phyloP scores from a whole-genome alignment of 2,113 vertebrate genomes.

The Gymnobelideus leadbeateri region DNA sequence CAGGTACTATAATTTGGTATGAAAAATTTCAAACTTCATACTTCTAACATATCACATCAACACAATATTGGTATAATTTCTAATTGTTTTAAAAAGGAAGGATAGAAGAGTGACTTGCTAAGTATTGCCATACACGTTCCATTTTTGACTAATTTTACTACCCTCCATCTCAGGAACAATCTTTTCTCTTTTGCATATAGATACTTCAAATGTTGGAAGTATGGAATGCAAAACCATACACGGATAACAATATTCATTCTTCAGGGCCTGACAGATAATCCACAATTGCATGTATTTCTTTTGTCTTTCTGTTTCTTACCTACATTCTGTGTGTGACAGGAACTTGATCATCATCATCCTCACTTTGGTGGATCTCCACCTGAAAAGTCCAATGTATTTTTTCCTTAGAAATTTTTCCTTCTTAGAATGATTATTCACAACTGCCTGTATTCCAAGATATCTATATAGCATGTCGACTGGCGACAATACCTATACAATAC shows the following conservation, averaged over 20 bases:
- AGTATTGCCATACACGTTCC: not conserved
- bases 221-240: slow-evolving; percentile 62
- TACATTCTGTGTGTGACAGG: slow-evolving; percentile 64
- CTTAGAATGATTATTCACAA: slow-evolving; percentile 21
- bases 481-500: too few relatives aligned
- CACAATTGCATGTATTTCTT: slow-evolving; percentile 64
- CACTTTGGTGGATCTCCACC: slow-evolving; percentile 31
- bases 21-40: too few relatives aligned
- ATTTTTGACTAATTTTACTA: not conserved
- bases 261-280: slow-evolving; percentile 64
- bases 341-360: slow-evolving; percentile 64
- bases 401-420: slow-evolving; percentile 61
- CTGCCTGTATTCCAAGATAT: not conserved
- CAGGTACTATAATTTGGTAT: too few relatives aligned
- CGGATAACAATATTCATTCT: slow-evolving; percentile 68
- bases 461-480: not conserved
- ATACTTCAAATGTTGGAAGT: not conserved
- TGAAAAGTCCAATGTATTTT: slow-evolving; percentile 64
- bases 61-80: too few relatives aligned
- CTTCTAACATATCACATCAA: too few relatives aligned
- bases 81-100: not conserved
- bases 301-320: slow-evolving; percentile 56
- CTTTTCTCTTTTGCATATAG: not conserved
- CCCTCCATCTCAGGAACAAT: slow-evolving; percentile 32
- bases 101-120: not conserved